Percentiles rank a stretch among this genome's conserved stretches.
These are phyloP conservation scores for Cyanistes caeruleus DNA, from an alignment of 2,113 vertebrate species.

Conservation along the genomic window DNA sequence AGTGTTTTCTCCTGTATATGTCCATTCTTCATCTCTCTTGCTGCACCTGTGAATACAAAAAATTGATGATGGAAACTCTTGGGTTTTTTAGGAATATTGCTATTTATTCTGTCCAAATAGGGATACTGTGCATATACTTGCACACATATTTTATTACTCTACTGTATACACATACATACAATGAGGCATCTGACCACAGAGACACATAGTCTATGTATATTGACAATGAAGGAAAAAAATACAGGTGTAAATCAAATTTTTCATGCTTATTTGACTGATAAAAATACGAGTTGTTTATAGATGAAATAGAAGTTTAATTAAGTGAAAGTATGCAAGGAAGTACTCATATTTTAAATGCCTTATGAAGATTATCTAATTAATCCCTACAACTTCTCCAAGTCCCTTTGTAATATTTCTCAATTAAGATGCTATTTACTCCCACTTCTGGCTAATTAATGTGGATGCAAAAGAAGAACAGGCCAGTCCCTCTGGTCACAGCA, in stretches of 20 bases:
- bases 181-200: not conserved
- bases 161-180: not conserved
- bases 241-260: not conserved
- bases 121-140: not conserved
- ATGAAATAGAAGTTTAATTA: slow-evolving; percentile 7
- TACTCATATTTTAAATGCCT: not conserved
- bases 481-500: not conserved
- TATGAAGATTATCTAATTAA: slow-evolving; percentile 37
- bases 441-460: slow-evolving; percentile 7
- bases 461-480: slow-evolving; percentile 20
- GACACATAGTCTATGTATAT: not conserved
- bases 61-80: not conserved
- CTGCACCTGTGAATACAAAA: not conserved
- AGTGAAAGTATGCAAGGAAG: not conserved
- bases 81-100: not conserved
- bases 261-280: not conserved
- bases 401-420: slow-evolving; percentile 46
- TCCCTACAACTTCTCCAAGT: slow-evolving; percentile 15
- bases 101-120: not conserved
- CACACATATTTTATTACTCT: not conserved
- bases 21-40: not conserved
- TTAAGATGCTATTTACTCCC: slow-evolving; percentile 32
- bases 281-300: not conserved
- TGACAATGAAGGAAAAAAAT: not conserved
- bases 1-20: not conserved